Conservation (phyloP, 2,888 invertebrate species). For the Pediacus dermestoides region DNA sequence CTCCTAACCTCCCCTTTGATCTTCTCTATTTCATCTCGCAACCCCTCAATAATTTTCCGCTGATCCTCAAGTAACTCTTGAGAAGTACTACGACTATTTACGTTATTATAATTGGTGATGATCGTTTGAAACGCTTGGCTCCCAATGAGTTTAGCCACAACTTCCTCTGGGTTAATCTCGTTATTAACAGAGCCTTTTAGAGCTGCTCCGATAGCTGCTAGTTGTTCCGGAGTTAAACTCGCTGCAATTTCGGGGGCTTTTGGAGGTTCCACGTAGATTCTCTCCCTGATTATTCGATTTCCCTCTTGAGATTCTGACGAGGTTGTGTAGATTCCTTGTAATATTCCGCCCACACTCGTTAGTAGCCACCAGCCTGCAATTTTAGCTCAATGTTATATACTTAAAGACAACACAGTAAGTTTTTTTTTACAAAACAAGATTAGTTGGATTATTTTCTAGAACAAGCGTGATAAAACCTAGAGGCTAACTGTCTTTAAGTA, state of each 20-base stretch:
- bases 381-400: constrained; percentile 26
- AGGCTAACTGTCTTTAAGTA: constrained; percentile 20
- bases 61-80: constrained; percentile 24
- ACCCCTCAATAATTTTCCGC: constrained; percentile 28
- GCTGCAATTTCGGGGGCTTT: constrained; percentile 26
- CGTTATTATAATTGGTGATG: constrained; percentile 27
- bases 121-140: constrained; percentile 37
- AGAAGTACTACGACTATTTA: constrained; percentile 11
- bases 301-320: constrained; percentile 37
- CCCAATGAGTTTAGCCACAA: constrained; percentile 44
- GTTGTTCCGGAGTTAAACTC: constrained; percentile 42
- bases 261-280: constrained; percentile 26
- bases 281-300: constrained; percentile 38
- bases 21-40: constrained; percentile 51
- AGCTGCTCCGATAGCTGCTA: constrained; percentile 44
- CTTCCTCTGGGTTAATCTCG: constrained; percentile 41
- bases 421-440: constrained; percentile 13
- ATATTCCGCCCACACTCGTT: constrained; percentile 34
- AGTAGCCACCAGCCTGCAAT: constrained; percentile 47
- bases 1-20: constrained; percentile 54
- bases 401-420: constrained; percentile 27
- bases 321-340: constrained; percentile 13
- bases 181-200: constrained; percentile 35
- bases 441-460: too few relatives aligned
- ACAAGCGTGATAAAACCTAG: too few relatives aligned